Conservation (phyloP, 1,140 invertebrate genomes). For the Drosophila kanapiae region DNA sequence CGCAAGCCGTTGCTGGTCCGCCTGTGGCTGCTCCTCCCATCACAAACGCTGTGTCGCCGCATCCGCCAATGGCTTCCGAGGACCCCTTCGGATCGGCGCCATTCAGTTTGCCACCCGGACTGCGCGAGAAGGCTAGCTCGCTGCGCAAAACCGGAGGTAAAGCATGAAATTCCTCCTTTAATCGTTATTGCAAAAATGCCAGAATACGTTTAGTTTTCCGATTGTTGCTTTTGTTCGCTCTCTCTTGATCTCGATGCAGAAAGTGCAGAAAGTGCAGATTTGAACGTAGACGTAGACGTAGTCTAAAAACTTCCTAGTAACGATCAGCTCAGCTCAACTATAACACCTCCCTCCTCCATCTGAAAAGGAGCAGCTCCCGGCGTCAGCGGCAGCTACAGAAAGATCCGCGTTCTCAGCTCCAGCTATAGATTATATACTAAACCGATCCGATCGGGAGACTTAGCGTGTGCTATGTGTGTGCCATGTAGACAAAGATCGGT, state of each 20-base stretch:
- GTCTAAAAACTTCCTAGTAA: constrained; percentile 79
- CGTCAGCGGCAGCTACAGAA: constrained; percentile 20
- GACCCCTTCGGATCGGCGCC: constrained; percentile 94
- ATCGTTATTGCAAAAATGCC: constrained; percentile 62
- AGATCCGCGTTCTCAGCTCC: constrained; percentile 15
- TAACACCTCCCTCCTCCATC: constrained; percentile 31
- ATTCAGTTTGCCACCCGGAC: constrained; percentile 89
- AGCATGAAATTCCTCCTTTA: constrained; percentile 86
- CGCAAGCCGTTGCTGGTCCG: constrained; percentile 8
- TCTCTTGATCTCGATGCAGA: constrained; percentile 79
- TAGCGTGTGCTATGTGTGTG: constrained; percentile 73
- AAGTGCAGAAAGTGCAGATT: constrained; percentile 71
- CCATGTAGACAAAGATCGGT: constrained; percentile 52
- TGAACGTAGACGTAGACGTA: constrained; percentile 82
- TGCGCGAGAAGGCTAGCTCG: constrained; percentile 87
- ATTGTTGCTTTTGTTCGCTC: constrained; percentile 83
- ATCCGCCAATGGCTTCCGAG: constrained; percentile 86
- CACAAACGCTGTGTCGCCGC: constrained; percentile 45
- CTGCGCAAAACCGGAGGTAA: constrained; percentile 87
- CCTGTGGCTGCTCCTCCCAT: constrained; percentile 79
- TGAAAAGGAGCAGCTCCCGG: constrained; percentile 37
- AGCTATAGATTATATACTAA: constrained; percentile 23
- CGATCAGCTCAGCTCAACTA: constrained; percentile 51
- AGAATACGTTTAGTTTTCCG: constrained; percentile 83
- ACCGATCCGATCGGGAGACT: constrained; percentile 24